Base-by-base conservation (phyloP, 2,888 invertebrate genomes). In the Acronicta alni region DNA sequence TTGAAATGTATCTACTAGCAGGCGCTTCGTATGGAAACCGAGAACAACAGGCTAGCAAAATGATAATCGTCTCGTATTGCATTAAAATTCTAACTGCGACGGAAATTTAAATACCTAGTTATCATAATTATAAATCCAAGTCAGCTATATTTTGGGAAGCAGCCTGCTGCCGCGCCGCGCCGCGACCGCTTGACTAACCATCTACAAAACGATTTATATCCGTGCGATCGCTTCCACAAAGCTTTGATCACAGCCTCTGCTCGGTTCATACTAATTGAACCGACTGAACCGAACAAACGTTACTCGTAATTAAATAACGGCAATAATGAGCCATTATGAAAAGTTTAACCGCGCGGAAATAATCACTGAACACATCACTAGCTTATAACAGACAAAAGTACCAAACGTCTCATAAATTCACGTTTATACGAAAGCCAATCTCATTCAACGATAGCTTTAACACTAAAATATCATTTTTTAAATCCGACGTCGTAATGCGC, bases 391-490 rank as follows among this genome's bases (percentile, higher is more conserved):
- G 15, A 15, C 17, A 41, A 15, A 41, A 57, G 58, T 23, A 57
- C 10, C 51, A 17, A 45, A 63, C 44, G 46, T 58, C 64, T 47
- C 51, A 43, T 70, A 58, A 71, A 74, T 57, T 51, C 37, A 70
- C 45, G 35, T 54, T 63, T 63, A 69, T 53, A 58, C 56, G 42
- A 46, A 54, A 68, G 57, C 51, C 75, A 79, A 81, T 76, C 79
- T 74, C 80, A 82, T 86, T 83, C 84, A 89, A 88, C 81, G 82
- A 76, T 77, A 83, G 80, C 77, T 88, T 92, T 89, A 90, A 91
- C 91, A 92, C 90, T 91, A 89, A 93, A 92, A 90, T 92, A 91
- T 89, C 82, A 86, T 89, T 89, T 89, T 90, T 87, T 71, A 87
- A 89, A 85, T 82, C 72, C 78, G 61, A 72, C 67, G 69, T 71